Evolutionary conservation across 2,113 vertebrate species (phyloP).

Genomic region (Campylomormyrus numenius): DNA sequence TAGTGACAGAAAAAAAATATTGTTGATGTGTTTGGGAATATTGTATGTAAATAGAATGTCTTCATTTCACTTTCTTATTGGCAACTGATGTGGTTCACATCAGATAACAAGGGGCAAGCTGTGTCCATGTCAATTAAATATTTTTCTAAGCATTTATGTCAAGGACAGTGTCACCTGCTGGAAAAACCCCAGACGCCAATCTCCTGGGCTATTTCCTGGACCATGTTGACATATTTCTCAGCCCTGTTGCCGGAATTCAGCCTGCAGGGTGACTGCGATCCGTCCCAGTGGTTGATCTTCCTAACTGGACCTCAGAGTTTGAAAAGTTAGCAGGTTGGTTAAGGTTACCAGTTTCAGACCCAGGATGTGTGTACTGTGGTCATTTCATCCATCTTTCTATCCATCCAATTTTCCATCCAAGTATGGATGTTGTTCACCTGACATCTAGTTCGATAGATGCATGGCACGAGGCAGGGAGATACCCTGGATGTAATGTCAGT

Average conservation of each 20-base stretch:
- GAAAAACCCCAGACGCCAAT: neutral
- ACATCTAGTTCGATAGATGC: neutral
- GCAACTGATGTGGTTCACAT: neutral
- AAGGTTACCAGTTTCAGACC: neutral
- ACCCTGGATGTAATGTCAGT: neutral
- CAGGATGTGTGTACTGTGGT: neutral
- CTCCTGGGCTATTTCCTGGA: neutral
- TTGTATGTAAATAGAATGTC: neutral
- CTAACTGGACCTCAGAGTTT: neutral
- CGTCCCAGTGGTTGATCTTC: neutral
- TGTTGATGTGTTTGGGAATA: neutral
- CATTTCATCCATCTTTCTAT: neutral
- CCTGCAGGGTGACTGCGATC: neutral
- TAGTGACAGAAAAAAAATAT: neutral
- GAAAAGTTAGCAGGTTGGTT: neutral
- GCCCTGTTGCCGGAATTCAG: neutral
- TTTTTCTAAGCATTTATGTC: neutral
- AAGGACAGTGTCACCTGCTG: neutral
- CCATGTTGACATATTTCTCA: neutral
- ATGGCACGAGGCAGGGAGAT: neutral
- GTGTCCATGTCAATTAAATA: neutral
- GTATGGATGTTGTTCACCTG: neutral
- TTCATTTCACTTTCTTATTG: neutral
- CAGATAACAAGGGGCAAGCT: neutral
- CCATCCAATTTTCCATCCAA: neutral